A percentile compares a stretch with the other conserved stretches of the same genome.
These are phyloP conservation scores for Babyrousa celebensis DNA, from an alignment of 2,797 vertebrate species.

Conservation along the genomic window DNA sequence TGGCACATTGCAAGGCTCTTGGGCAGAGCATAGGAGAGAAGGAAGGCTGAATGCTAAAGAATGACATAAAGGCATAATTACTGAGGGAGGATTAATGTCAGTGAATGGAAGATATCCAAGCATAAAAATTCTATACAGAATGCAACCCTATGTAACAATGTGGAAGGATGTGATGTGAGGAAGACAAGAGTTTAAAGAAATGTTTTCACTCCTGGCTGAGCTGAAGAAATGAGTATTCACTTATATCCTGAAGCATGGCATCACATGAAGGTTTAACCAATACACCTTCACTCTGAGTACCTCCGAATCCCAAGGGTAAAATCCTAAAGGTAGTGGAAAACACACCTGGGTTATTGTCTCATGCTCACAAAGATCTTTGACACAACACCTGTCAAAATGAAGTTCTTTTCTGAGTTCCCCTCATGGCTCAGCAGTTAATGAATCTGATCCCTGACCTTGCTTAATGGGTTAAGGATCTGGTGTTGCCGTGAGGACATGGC, in stretches of 20 bases:
- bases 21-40: background rate
- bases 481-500: too few species aligned
- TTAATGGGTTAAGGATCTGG: too few species aligned
- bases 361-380: background rate
- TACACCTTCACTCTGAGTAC: background rate
- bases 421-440: too few species aligned
- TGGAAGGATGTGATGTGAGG: background rate
- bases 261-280: background rate
- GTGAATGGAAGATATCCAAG: background rate
- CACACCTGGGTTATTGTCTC: background rate
- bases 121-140: background rate
- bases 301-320: background rate
- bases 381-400: background rate
- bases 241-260: background rate
- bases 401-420: background rate
- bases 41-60: background rate
- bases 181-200: background rate
- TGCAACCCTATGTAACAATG: background rate
- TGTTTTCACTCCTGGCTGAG: constrained; percentile 29
- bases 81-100: background rate
- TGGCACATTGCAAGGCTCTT: constrained; percentile 70
- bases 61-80: constrained; percentile 1
- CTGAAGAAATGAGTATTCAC: background rate
- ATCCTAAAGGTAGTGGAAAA: background rate
- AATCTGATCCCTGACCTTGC: too few species aligned